Evolutionary conservation across 2,113 vertebrate species (phyloP).

Genomic region (Okapia johnstoni): DNA sequence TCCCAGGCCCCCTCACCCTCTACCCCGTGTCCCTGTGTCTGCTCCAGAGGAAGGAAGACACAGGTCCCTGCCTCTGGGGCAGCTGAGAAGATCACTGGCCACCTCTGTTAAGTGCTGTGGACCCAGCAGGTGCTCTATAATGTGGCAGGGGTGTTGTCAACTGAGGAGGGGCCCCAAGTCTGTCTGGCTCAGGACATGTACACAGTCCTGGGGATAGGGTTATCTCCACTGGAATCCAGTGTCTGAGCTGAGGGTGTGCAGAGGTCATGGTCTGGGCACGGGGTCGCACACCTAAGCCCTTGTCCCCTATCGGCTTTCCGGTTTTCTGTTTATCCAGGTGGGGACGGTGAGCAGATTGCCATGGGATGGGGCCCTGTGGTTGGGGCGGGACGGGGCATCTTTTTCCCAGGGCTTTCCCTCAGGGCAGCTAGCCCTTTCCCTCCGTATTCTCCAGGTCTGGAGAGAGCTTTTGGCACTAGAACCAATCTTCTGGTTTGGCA

Average conservation of each 20-base stretch:
- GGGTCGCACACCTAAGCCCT: not conserved
- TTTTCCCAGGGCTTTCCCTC: not conserved
- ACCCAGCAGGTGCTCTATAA: not conserved
- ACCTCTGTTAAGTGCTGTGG: no score
- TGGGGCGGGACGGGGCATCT: not conserved
- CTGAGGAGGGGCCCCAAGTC: not conserved
- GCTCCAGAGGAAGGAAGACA: not conserved
- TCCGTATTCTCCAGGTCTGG: accelerated
- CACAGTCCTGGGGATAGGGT: not conserved
- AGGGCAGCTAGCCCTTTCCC: not conserved
- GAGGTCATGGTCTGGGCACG: not conserved
- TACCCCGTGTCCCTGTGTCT: not conserved
- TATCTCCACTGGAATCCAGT: not conserved
- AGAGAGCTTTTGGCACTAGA: not conserved
- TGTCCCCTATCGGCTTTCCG: not conserved
- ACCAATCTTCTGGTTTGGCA: not conserved
- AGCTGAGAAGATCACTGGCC: not conserved
- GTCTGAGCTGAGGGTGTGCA: not conserved
- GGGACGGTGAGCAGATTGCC: not conserved
- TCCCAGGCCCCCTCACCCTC: not conserved
- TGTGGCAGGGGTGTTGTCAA: not conserved
- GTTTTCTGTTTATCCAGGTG: not conserved
- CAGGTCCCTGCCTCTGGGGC: no score
- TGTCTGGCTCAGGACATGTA: not conserved
- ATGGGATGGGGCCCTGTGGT: not conserved